phyloP scores from a whole-genome alignment of 2,113 vertebrate species.

The Phalacrocorax brasilianus region DNA sequence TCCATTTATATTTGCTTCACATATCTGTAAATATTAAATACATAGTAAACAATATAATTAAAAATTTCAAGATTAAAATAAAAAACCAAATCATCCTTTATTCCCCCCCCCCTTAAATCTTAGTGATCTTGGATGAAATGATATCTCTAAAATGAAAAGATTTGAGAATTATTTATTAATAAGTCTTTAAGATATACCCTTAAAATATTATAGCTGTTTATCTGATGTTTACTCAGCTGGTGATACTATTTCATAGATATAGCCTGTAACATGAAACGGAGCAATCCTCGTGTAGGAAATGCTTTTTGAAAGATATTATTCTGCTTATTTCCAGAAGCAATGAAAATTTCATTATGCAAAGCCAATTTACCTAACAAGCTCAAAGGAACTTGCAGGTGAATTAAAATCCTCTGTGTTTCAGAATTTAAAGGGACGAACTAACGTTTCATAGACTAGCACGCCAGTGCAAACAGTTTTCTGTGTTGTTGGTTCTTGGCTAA shows the following conservation, averaged over 20 bases:
- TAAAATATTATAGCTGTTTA: neutral
- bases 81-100: neutral
- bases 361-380: slow-evolving; percentile 4
- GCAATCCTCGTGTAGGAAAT: neutral
- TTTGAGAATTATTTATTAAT: neutral
- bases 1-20: neutral
- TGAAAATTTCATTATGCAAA: neutral
- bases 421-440: neutral
- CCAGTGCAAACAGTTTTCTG: neutral
- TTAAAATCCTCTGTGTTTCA: neutral
- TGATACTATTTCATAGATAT: neutral
- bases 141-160: neutral
- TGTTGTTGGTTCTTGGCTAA: neutral
- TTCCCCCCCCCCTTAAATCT: neutral
- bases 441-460: neutral
- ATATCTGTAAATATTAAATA: neutral
- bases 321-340: neutral
- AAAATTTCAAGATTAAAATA: neutral
- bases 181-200: neutral
- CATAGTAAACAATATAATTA: neutral
- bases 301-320: neutral
- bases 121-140: neutral
- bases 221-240: neutral
- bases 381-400: neutral
- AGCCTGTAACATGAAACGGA: neutral